Evolutionary conservation across 2,888 invertebrate genomes (phyloP), one percentile per base, ranked within the genome.

Genomic region (Marronus borbonicus): DNA sequence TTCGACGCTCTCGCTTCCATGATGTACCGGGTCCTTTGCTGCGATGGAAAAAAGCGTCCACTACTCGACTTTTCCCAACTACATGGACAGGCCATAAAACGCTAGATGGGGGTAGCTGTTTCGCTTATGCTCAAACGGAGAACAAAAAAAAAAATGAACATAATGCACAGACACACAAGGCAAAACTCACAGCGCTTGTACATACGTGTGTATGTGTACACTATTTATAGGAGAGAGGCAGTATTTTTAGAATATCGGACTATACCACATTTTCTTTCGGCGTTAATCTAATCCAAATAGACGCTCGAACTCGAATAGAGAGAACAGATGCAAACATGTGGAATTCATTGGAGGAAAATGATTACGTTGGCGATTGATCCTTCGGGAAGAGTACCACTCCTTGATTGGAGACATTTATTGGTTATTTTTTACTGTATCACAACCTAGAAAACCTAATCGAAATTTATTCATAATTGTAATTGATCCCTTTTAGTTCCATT

Each of bases 41-140:
- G 31, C 14, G 28, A 36, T 49, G 50, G 17, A 8, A 39, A 44
- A 44, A 7, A 44, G 64, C 36, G 7, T 14, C 36, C 36, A 39
- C 12, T 39, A 12, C 36, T 36, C 20, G 55, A 20, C 44, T 44
- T 8, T 44, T 44, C 44, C 44, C 44, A 12, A 44, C 44, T 44
- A 62, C 10, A 62, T 5, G 14, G 31, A 62, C 24, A 1, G 28
- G 14, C 28, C 62, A 4, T 62, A 39, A 31, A 58, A 72, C 72
- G 12, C 72, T 72, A 72, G 72, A 72, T 72, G 72, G 72, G 58
- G 58, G 58, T 58, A 72, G 58, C 20, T 58, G 58, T 39, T 70
- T 17, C 55, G 20, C 58, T 66, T 49, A 49, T 10, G 12, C n/a
- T 44, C 44, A 20, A 24, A 44, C 24, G 44, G 55, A n/a, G 20